Base-by-base conservation (phyloP, 2,113 vertebrate species). In the Eleginops maclovinus region DNA sequence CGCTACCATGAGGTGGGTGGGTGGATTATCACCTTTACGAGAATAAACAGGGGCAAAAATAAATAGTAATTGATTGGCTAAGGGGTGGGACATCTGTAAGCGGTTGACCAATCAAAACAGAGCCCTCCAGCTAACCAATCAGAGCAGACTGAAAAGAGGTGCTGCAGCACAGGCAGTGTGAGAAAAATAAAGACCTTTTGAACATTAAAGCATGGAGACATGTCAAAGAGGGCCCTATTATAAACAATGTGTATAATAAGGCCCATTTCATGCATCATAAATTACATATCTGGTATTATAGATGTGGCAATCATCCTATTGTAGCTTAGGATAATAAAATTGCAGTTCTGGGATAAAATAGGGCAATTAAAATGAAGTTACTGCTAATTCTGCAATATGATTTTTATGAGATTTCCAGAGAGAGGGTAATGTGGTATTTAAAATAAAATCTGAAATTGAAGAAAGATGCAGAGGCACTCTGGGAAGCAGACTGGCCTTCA, bases 371-470 rank as follows among this genome's bases (percentile, higher is more conserved):
- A 68, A 40, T 9, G 4, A 55, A 54, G 64, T 50, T 16, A 14
- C 7, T 26, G 60, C 61, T 77, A 83, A 78, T 22, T 81, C 68
- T 66, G 61, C 46, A 54, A 69, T 82, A 55, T 4, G 17, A 40
- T 59, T 56, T 91, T 86, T 64, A 87, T 46, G 56, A 70, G 83
- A 56, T 87, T 81, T 89, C 58, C 72, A 36, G 31, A 36, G 31
- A 89, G 14, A 80, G 28, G 61, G 46, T 75, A 67, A 72, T 59
- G 13, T 58, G 56, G 55, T 72, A 47, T 36, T 53, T 73, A 64
- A 69, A 64, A 61, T 43, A 49, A 59, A 51, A 73, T 55, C 55
- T 61, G 40, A 72, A 62, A 76, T n/a, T 67, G 63, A 65, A 60
- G 56, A 75, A 62, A 66, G 65, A 56, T 21, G 54, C 43, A 56